These are phyloP conservation scores for Malacoraja senta DNA, from an alignment of 2,797 vertebrate genomes.

Conservation along the genomic window DNA sequence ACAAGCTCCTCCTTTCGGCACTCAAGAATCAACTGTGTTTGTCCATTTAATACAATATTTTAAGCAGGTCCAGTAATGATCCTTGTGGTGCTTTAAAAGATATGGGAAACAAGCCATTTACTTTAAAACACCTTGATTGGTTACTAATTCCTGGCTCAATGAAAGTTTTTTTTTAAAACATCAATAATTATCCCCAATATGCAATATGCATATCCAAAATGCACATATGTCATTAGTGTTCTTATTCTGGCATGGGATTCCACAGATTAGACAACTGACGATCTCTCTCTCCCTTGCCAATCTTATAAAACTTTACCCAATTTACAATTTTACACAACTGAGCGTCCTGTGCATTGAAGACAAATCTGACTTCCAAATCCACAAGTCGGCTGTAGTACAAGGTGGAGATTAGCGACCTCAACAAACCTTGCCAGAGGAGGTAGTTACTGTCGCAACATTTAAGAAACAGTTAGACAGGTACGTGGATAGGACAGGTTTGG, in stretches of 20 bases:
- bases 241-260: background rate
- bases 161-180: too few species aligned
- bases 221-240: background rate
- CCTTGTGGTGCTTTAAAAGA: background rate
- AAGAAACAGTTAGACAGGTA: too few species aligned
- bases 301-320: background rate
- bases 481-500: too few species aligned
- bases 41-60: background rate
- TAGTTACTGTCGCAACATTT: too few species aligned
- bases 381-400: background rate
- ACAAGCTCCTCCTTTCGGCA: too few species aligned
- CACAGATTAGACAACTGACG: background rate
- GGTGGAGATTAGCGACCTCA: background rate
- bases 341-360: background rate
- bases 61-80: background rate
- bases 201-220: background rate
- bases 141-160: background rate
- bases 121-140: too few species aligned
- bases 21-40: background rate
- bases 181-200: background rate
- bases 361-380: too few species aligned
- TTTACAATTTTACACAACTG: background rate
- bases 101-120: too few species aligned
- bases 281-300: too few species aligned
- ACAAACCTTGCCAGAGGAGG: too few species aligned